These are phyloP conservation scores for Channa argus DNA, from an alignment of 2,113 vertebrate genomes.

Conservation along the genomic window DNA sequence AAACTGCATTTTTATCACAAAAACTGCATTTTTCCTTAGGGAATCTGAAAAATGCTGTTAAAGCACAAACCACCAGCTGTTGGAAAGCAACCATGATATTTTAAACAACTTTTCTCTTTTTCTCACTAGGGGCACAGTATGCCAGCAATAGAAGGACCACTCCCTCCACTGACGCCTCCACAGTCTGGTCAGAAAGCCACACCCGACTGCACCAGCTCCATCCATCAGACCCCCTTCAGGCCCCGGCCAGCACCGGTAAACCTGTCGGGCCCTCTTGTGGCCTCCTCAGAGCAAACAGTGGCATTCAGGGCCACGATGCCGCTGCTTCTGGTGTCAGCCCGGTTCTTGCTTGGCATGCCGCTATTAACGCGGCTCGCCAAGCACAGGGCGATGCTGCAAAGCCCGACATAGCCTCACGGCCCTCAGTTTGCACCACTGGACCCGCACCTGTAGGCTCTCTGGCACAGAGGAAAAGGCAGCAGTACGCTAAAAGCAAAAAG, in stretches of 20 bases:
- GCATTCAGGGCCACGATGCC: conserved; percentile 28
- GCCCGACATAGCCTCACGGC: conserved; percentile 81
- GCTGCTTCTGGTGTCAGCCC: conserved; percentile 58
- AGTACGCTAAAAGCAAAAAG: conserved; percentile 99
- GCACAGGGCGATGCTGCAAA: conserved; percentile 84
- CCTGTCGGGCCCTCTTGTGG: conserved; percentile 67
- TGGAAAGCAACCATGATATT: background rate
- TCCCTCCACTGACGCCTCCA: conserved; percentile 87
- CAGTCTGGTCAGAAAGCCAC: conserved; percentile 87
- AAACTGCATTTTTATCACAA: too few relatives aligned
- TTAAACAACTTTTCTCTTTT: background rate
- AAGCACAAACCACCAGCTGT: too few relatives aligned
- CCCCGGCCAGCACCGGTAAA: conserved; percentile 71
- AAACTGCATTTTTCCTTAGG: too few relatives aligned
- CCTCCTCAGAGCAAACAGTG: conserved; percentile 59
- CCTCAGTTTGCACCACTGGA: conserved; percentile 59
- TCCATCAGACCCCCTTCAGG: conserved; percentile 83
- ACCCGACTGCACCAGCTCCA: conserved; percentile 82
- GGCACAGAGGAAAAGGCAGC: conserved; percentile 97
- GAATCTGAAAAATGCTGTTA: too few relatives aligned
- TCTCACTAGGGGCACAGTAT: conserved; percentile 91
- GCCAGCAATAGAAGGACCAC: conserved; percentile 91
- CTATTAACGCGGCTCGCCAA: conserved; percentile 92
- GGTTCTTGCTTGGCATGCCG: conserved; percentile 93
- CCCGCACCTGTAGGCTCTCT: conserved; percentile 89